Base-by-base conservation (phyloP, 2,888 invertebrate genomes). In the Himalopsyche japonica region DNA sequence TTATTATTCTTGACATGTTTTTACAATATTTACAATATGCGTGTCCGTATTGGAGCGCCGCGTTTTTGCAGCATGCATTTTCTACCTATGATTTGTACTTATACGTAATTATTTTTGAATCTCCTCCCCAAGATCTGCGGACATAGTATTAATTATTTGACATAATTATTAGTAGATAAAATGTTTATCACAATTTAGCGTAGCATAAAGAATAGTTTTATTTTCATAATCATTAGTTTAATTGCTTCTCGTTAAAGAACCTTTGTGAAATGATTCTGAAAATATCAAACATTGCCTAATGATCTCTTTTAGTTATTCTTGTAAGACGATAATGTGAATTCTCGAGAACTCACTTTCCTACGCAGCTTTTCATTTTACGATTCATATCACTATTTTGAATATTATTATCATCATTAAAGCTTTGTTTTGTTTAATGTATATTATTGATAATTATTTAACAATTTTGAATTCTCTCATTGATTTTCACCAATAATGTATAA, bases 191-290 rank as follows among this genome's bases (percentile, higher is more conserved):
- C 70, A 70, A 15, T 70, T 24, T 70, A 70, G 70, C 27, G 12
- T 70, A 70, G 27, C 27, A 27, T 70, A 27, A 70, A 70, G 70
- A 70, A 70, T 70, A 70, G 70, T 70, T 70, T 70, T 70, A 70
- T 70, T 70, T 70, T 70, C 70, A 70, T 70, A 70, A 70, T 70
- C 70, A 70, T 70, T 70, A 70, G 70, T 70, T 70, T 70, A 70
- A 70, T 70, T 27, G 70, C 70, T 70, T 70, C 70, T 70, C 27
- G 27, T 30, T 30, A 27, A 43, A 43, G 70, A 70, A 70, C 70
- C 70, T 70, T 70, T 70, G 70, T 70, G 70, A 70, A 70, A 70
- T 70, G 70, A 70, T 70, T 70, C 70, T 70, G 70, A 70, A 70
- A 70, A 70, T 70, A 70, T 70, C 70, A 70, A 57, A 70, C 70